A percentile compares a stretch with the other conserved stretches of the same genome.
These are phyloP conservation scores for Platygyra sinensis DNA, from an alignment of 64 coral and sea anemone genomes.

Conservation along the genomic window DNA sequence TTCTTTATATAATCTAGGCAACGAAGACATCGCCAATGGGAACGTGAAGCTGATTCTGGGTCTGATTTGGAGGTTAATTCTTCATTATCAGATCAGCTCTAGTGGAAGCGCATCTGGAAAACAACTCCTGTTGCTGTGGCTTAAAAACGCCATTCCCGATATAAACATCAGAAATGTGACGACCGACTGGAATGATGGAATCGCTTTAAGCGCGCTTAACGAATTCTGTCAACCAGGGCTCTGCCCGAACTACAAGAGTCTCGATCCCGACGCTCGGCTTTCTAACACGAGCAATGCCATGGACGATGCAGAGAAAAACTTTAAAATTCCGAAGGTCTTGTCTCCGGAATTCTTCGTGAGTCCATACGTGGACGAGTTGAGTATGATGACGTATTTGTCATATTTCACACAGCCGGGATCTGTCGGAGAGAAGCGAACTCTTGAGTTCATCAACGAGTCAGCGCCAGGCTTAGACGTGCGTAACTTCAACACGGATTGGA, in stretches of 20 bases:
- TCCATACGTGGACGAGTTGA: slow-evolving; percentile 92
- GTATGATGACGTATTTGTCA: slow-evolving; percentile 99
- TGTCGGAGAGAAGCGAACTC: slow-evolving; percentile 79
- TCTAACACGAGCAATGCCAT: slow-evolving; percentile 67
- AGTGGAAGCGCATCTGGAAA: slow-evolving; percentile 91
- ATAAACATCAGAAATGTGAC: slow-evolving; percentile 90
- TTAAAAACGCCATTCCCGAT: slow-evolving; percentile 85
- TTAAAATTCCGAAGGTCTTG: slow-evolving; percentile 79
- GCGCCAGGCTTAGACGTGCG: slow-evolving; percentile 68
- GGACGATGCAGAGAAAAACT: slow-evolving; percentile 79
- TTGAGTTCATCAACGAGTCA: slow-evolving; percentile 78
- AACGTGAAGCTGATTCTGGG: slow-evolving; percentile 96
- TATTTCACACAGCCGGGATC: slow-evolving; percentile 95
- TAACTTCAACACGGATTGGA: slow-evolving; percentile 97
- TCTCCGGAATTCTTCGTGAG: slow-evolving; percentile 88
- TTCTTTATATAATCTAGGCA: slow-evolving; percentile 60
- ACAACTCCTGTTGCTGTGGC: slow-evolving; percentile 84
- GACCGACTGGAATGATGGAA: slow-evolving; percentile 91
- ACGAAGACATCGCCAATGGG: slow-evolving; percentile 93
- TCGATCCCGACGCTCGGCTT: slow-evolving; percentile 68
- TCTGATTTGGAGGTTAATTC: slow-evolving; percentile 92
- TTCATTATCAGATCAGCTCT: slow-evolving; percentile 97
- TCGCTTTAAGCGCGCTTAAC: slow-evolving; percentile 73
- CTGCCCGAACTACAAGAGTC: slow-evolving; percentile 78
- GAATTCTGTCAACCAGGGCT: slow-evolving; percentile 86